These are phyloP conservation scores for Leptatherina wallacei DNA, from an alignment of 2,797 vertebrate genomes.

Conservation along the genomic window DNA sequence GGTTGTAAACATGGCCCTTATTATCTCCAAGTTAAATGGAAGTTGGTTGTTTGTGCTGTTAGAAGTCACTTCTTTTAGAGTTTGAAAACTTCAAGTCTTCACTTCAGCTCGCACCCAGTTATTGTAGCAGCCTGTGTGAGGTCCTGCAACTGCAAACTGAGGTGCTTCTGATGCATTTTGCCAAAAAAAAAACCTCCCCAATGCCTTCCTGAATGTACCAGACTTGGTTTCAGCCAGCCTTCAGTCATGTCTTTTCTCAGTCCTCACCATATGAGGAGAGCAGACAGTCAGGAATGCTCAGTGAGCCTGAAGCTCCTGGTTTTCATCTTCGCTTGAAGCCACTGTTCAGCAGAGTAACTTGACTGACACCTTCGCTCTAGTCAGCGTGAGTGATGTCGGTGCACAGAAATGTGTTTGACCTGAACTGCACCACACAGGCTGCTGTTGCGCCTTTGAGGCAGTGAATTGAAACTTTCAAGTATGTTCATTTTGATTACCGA, in stretches of 20 bases:
- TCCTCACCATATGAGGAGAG: conserved; percentile 15
- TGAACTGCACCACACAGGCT: conserved; percentile 26
- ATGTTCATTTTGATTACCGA: conserved; percentile 49
- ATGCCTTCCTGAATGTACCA: background rate
- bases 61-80: too few relatives aligned
- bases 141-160: background rate
- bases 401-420: conserved; percentile 28
- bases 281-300: conserved; percentile 18
- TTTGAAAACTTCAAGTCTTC: background rate
- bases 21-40: too few relatives aligned
- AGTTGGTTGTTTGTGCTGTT: too few relatives aligned
- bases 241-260: conserved; percentile 17
- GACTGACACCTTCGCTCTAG: conserved; percentile 40
- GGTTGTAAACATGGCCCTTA: background rate
- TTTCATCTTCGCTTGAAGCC: conserved; percentile 17
- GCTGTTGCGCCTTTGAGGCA: conserved; percentile 37
- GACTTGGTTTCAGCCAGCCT: conserved; percentile 2
- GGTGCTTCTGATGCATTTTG: conserved; percentile 2
- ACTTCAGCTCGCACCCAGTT: background rate
- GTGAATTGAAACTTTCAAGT: conserved; percentile 40
- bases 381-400: conserved; percentile 31
- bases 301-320: conserved; percentile 29
- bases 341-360: conserved; percentile 19
- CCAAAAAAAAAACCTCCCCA: background rate
- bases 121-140: conserved; percentile 5